Base-by-base conservation (phyloP, 2,113 vertebrate species). In the Lepisosteus osseus region DNA sequence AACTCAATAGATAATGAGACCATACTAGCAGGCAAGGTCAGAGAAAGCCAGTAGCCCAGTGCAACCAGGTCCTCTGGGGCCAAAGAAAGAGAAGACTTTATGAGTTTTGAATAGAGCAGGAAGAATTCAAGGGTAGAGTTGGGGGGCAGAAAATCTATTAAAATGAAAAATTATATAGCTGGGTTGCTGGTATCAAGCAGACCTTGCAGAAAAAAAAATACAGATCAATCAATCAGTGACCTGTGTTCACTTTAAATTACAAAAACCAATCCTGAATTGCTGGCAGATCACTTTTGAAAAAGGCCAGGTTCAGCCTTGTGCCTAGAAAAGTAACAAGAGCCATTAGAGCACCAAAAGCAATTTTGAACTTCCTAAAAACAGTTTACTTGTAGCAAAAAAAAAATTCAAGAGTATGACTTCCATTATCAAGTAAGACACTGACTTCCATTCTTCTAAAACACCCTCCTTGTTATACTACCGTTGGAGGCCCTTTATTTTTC, bases 181-280 rank as follows among this genome's bases (percentile, higher is more conserved):
- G 44, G 59, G 45, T 69, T 74, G 54, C 59, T 59, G 11, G 11
- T 59, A 64, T 64, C 3, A 64, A 66, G 73, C 73, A 59, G 68
- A 75, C 67, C 51, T 75, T 75, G 73, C 67, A 70, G 67, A 67
- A 67, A 75, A 63, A 70, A 66, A 44, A 59, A 54, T 43, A 61
- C 47, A 59, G 54, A 70, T 74, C 68, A 66, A 70, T 74, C 68
- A 70, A 54, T 63, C 43, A 66, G 54, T 70, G 68, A 70, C 63
- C 73, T 59, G 61, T 63, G 43, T 61, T 75, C 44, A 44, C 57
- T 51, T 62, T 51, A 65, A 70, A 29, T 44, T 69, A 66, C 61
- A 66, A 62, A 74, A 54, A 69, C 64, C 54, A 70, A 70, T 44
- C 40, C 14, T 8, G 2, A 61, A 70, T 14, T 15, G 61, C 62